These are phyloP conservation scores for Ommatoiulus sabulosus DNA, from an alignment of 2,888 invertebrate species.

Conservation along the genomic window DNA sequence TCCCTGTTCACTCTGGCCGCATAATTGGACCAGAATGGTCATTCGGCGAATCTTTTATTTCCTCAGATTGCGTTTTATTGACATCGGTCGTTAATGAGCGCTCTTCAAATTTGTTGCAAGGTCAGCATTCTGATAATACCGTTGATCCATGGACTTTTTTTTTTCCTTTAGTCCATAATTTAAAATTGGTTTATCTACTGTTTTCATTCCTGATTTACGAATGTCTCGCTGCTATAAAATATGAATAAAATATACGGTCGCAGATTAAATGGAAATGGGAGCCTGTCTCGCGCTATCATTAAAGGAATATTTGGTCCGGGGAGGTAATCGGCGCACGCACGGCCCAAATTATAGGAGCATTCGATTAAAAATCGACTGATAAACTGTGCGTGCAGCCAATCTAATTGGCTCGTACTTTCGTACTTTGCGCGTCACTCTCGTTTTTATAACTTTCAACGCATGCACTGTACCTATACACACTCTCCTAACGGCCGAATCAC, in stretches of 20 bases:
- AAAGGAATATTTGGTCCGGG: background rate
- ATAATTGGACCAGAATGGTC: background rate
- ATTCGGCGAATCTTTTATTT: constrained; percentile 1
- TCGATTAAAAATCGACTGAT: constrained; percentile 41
- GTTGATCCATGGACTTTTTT: background rate
- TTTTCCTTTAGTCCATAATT: background rate
- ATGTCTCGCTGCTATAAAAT: constrained; percentile 28
- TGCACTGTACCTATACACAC: no score
- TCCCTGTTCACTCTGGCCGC: background rate
- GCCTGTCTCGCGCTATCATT: background rate
- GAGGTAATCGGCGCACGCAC: constrained; percentile 44
- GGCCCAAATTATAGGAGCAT: constrained; percentile 4
- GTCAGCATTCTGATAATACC: constrained; percentile 21
- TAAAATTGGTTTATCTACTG: constrained; percentile 5
- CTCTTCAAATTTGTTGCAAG: constrained; percentile 48
- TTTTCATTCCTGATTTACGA: constrained; percentile 29
- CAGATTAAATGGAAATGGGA: background rate
- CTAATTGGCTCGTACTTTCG: constrained; percentile 41
- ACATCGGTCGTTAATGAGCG: constrained; percentile 21
- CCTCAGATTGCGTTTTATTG: background rate
- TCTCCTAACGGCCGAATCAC: background rate
- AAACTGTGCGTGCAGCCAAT: constrained; percentile 13
- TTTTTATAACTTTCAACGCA: constrained; percentile 40
- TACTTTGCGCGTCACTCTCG: constrained; percentile 38
- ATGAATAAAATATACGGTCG: constrained; percentile 32